Base-by-base conservation (phyloP, 2,888 invertebrate species). In the Plebejus melissa region DNA sequence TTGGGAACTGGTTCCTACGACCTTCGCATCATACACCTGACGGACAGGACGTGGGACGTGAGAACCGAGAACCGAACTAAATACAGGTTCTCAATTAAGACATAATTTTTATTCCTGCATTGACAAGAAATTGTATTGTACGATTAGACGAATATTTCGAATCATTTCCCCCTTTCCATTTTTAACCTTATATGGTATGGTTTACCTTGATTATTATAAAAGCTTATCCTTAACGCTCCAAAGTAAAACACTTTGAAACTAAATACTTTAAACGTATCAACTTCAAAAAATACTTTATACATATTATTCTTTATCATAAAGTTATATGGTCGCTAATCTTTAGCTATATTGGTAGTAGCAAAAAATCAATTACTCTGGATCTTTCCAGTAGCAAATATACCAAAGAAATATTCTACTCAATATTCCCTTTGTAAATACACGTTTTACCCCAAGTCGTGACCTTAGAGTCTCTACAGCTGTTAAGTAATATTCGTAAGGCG, bases 41-140 rank as follows among this genome's bases (percentile, higher is more conserved):
- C 70, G 16, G 72, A 72, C 50, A 54, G 72, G 72, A 72, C 72
- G 72, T 54, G 16, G 72, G 72, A 72, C 72, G 72, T 72, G 72
- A 50, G 72, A 72, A 72, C 54, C 46, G 54, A 16, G 54, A 4
- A 65, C 28, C 22, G 32, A 28, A 50, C 50, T 11, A 28, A 16
- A 72, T 41, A 71, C 72, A 54, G 72, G 72, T 54, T 50, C 50
- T 46, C 16, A 72, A 54, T 72, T 72, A 72, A 72, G 16, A 54
- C 46, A 50, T 71, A 16, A 71, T 46, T 50, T 50, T 28, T 65
- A 65, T 36, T 65, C 16, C 32, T 54, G 46, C 32, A 54, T 32
- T 54, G 11, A 41, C 41, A 22, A 46, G 46, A 71, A 50, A 50
- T 71, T 50, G 9, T 46, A 46, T 38, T 69, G 41, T 41, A 7